Evolutionary conservation across 1,140 invertebrate species (phyloP), one percentile per base, ranked within the genome.

Genomic region (Chironomus striatipennis): DNA sequence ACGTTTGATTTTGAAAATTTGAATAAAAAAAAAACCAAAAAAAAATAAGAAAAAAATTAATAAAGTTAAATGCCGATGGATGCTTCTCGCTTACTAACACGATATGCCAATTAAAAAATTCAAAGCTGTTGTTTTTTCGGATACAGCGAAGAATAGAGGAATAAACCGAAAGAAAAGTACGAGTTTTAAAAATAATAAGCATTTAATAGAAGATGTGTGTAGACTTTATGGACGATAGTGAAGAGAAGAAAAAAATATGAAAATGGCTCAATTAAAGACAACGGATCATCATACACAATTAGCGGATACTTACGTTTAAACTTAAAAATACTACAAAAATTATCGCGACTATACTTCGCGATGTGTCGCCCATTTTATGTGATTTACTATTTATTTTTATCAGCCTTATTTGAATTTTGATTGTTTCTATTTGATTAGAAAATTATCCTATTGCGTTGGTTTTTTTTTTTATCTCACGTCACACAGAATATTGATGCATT

Each of bases 301-400:
- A 57, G 47, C 47, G 9, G 12, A 57, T 70, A 70, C 65, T 70
- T 70, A 70, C 65, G 18, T 70, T 70, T 70, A 70, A 70, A 70
- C 65, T 70, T 70, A 70, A 70, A 70, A 70, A 70, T 70, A 70
- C 65, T 70, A 70, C 4, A 70, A 18, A 70, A 20, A 20, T 7
- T 20, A 21, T 70, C 65, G 65, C 65, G 18, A 70, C 18, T 70
- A 70, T 7, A 18, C 7, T 20, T 21, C 65, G 65, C 65, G 65
- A 70, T 70, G n/a, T 70, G 18, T 70, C 18, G 6, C 65, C 65
- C 65, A 70, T 70, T 70, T 70, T 70, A 8, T 70, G 65, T 70
- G 17, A 70, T 70, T 70, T 70, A 18, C 18, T 18, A 70, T 70
- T 70, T 57, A n/a, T 57, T 5, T 57, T 15, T 57, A 10, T 57